Evolutionary conservation across 2,888 invertebrate species (phyloP).

Genomic region (Pimpla rufipes): DNA sequence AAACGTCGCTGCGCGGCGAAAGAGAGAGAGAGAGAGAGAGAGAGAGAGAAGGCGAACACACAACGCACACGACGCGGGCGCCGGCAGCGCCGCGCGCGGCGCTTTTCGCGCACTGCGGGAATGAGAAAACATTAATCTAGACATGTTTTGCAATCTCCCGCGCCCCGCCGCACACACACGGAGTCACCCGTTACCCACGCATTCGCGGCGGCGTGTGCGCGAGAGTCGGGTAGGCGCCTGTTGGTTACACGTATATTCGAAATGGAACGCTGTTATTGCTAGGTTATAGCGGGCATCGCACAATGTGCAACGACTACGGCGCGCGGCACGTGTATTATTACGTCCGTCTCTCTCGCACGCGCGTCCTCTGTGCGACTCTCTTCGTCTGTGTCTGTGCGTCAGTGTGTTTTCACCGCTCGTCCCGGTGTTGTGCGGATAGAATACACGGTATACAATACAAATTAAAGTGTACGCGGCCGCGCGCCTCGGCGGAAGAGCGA

Average conservation of each 20-base stretch:
- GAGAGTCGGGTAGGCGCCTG: slow-evolving; percentile 15
- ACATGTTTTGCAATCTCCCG: slow-evolving; percentile 84
- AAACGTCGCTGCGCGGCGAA: neutral
- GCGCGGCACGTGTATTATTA: slow-evolving; percentile 62
- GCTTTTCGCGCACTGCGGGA: slow-evolving; percentile 71
- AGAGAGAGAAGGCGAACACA: slow-evolving; percentile 39
- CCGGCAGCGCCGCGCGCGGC: slow-evolving; percentile 68
- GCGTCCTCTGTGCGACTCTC: slow-evolving; percentile 58
- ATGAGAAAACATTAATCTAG: slow-evolving; percentile 85
- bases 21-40: neutral
- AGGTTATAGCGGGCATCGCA: slow-evolving; percentile 81
- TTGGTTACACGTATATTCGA: slow-evolving; percentile 42
- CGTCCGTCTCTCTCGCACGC: slow-evolving; percentile 48
- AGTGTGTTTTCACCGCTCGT: slow-evolving; percentile 25
- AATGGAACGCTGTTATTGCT: slow-evolving; percentile 84
- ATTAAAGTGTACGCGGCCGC: slow-evolving; percentile 50
- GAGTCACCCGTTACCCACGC: slow-evolving; percentile 51
- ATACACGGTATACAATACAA: slow-evolving; percentile 41
- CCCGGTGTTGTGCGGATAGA: slow-evolving; percentile 23
- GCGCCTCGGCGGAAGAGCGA: slow-evolving; percentile 42
- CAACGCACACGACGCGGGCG: slow-evolving; percentile 43
- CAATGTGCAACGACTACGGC: slow-evolving; percentile 75
- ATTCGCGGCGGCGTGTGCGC: slow-evolving; percentile 23
- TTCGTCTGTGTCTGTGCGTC: slow-evolving; percentile 54
- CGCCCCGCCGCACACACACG: slow-evolving; percentile 65